A percentile compares a stretch with the other conserved stretches of the same genome.
Evolutionary conservation across 1,140 invertebrate genomes (phyloP).

Genomic region (Drosophila parvula): DNA sequence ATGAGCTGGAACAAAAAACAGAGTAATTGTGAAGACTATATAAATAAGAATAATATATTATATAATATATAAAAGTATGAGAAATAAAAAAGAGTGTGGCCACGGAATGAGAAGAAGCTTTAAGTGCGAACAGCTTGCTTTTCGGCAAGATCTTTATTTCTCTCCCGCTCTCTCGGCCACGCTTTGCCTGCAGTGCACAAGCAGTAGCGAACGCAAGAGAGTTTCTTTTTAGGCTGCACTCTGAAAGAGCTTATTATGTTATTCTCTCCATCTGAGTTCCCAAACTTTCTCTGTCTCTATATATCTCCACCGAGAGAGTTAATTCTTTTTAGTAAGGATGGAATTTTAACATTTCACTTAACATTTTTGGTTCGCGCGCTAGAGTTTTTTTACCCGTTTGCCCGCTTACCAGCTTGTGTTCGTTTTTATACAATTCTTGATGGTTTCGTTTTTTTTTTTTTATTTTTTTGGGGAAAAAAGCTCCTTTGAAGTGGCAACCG

Average conservation of each 20-base stretch:
- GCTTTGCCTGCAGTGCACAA: not conserved
- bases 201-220: not conserved
- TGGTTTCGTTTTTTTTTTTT: not conserved
- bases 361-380: slow-evolving; percentile 66
- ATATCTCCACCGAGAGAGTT: not conserved
- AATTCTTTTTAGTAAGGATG: slow-evolving; percentile 8
- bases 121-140: too few species aligned
- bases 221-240: not conserved
- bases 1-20: not conserved
- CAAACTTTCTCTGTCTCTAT: not conserved
- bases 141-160: too few species aligned
- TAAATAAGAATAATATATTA: not conserved
- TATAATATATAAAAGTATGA: not conserved
- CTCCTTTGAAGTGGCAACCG: slow-evolving; percentile 75
- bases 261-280: too few species aligned
- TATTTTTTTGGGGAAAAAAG: slow-evolving; percentile 40
- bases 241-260: not conserved
- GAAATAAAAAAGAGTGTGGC: too few species aligned
- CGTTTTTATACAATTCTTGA: slow-evolving; percentile 20
- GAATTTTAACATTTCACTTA: slow-evolving; percentile 74
- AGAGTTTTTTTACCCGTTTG: slow-evolving; percentile 25
- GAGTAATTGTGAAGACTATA: too few species aligned
- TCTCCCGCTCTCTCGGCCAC: not conserved
- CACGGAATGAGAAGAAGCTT: too few species aligned
- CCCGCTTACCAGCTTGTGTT: too few species aligned